Evolutionary conservation across 2,888 invertebrate genomes (phyloP), one percentile per base, ranked within the genome.

Genomic region (Atrina japonica): DNA sequence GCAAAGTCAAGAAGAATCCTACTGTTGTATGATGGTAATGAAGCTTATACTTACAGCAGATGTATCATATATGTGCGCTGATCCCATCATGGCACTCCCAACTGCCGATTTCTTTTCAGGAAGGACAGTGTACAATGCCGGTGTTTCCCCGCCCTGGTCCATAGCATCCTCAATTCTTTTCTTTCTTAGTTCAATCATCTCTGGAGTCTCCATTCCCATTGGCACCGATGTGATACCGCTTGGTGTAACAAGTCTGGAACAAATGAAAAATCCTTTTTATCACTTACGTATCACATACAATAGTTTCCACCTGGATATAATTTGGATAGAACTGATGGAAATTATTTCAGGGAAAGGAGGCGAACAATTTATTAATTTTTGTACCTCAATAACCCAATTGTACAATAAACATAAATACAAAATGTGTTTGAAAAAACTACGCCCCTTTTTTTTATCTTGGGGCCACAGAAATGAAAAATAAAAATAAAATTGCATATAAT

Each of bases 21-120:
- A n/a, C n/a, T n/a, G n/a, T n/a, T n/a, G n/a, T n/a, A n/a, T n/a
- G n/a, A n/a, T n/a, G n/a, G n/a, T n/a, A n/a, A 21, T 21, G 1
- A 18, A 40, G 18, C 5, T 1, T 21, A 60, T 27, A 82, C 87
- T 80, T 77, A 88, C 94, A 27, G 93, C 93, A 45, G 95, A 94
- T 91, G 99, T 94, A 88, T 99, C 99, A 90, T 99, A 99, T 0
- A 98, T 97, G 91, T 99, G 99, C 0, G 97, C 97, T 53, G 98
- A 98, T 2, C 96, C 99, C 92, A 93, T 92, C 98, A 99, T 98
- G n/a, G 88, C 88, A 0, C 95, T 93, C 1, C 95, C 94, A 66
- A 95, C 95, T 2, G 88, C 82, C 3, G 89, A 87, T 66, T 98
- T 95, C 86, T 97, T 96, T 92, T 99, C 99, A 30, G 98, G 98